These are phyloP conservation scores for Machaerirhynchus nigripectus DNA, from an alignment of 2,113 vertebrate species.

Conservation along the genomic window DNA sequence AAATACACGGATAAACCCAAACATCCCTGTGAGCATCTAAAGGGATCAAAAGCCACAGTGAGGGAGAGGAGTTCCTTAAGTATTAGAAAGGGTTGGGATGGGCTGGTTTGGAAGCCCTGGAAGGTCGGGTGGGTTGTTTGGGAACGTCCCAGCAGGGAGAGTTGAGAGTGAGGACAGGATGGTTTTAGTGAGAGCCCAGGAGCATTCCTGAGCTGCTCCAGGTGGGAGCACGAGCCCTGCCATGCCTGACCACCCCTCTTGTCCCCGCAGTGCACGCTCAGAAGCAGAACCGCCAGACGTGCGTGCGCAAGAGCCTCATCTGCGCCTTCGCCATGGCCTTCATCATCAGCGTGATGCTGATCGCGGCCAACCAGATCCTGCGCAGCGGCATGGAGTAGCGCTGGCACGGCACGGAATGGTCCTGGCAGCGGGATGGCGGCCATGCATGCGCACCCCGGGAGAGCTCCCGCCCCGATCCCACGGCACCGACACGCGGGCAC, in stretches of 20 bases:
- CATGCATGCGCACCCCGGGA: conserved; percentile 86
- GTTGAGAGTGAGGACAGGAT: background rate
- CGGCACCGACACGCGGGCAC: background rate
- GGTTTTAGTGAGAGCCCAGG: background rate
- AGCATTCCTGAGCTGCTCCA: background rate
- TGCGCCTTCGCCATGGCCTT: conserved; percentile 99
- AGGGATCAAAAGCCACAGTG: background rate
- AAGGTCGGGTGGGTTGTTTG: background rate
- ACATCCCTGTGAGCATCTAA: background rate
- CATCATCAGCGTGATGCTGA: conserved; percentile 99
- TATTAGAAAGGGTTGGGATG: background rate
- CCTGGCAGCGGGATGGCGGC: background rate
- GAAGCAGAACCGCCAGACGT: conserved; percentile 98
- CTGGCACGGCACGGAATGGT: background rate
- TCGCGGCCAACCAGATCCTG: conserved; percentile 99
- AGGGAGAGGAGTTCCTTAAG: background rate
- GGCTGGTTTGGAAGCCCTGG: background rate
- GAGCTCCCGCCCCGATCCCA: conserved; percentile 70
- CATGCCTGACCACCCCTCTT: fast-evolving
- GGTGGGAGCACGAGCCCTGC: background rate
- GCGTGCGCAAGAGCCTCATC: conserved; percentile 98
- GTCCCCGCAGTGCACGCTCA: conserved; percentile 87
- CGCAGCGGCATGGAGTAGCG: conserved; percentile 97
- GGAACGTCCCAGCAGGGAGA: background rate
- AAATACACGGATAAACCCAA: background rate